Base-by-base conservation (phyloP, 2,113 vertebrate genomes). In the Eulacestoma nigropectus region DNA sequence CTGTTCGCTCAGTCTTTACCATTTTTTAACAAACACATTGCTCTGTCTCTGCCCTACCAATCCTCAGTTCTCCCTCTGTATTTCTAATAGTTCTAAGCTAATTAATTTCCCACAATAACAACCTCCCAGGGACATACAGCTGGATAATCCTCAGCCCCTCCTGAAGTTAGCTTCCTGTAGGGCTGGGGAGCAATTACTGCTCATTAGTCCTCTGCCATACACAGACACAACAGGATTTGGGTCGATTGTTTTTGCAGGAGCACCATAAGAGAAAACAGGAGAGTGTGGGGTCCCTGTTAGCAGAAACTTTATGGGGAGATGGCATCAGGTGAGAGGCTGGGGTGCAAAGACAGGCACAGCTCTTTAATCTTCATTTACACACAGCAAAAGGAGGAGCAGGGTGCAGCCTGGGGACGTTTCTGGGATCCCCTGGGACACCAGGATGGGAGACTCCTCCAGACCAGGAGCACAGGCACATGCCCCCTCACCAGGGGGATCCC, bases 41-140 rank as follows among this genome's bases (percentile, higher is more conserved):
- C 94, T 97, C 83, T 79, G 60, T 73, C 52, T 93, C 77, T 85
- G 91, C 78, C 62, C 74, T 86, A 76, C 33, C 81, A 87, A 95
- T 95, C 89, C 92, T 85, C 96, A 52, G 53, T 39, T 90, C 95
- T 92, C 86, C 96, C 84, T 83, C 90, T 96, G 1, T 88, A 74
- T 96, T 92, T 87, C 87, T 97, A 96, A 97, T 89, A 83, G 87
- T 89, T 92, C 95, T 89, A 50, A 97, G 96, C 93, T 97, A 98
- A 98, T 98, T 98, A 98, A 98, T 98, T 97, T 93, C 77, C 93
- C 59, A 77, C 87, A 97, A 97, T 96, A 97, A 97, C 92, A 97
- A 91, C 95, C 93, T 98, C 96, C 95, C 81, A 96, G 95, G 94
- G 93, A 97, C 67, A 42, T 8, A 6, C 56, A 93, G 60, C 73